Conservation (phyloP, 1,140 invertebrate genomes). For the Halotydeus destructor region DNA sequence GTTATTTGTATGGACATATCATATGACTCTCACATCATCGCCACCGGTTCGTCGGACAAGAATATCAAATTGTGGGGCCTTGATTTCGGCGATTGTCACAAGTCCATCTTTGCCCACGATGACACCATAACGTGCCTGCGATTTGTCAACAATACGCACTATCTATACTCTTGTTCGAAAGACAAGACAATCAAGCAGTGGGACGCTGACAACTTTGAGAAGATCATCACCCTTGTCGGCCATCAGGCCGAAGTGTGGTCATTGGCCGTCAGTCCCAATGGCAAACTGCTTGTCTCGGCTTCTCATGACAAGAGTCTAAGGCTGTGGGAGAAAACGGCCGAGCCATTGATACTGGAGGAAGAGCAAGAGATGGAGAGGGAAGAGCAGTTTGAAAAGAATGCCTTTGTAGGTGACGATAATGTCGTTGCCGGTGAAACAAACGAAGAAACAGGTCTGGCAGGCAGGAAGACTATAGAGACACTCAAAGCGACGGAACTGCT, state of each 20-base stretch:
- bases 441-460: constrained; percentile 52
- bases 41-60: constrained; percentile 80
- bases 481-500: constrained; percentile 77
- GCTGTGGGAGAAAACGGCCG: constrained; percentile 62
- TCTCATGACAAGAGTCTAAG: constrained; percentile 74
- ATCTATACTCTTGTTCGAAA: constrained; percentile 78
- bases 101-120: constrained; percentile 59
- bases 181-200: constrained; percentile 88
- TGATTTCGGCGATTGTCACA: constrained; percentile 90
- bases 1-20: constrained; percentile 84
- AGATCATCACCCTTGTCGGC: constrained; percentile 67
- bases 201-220: constrained; percentile 83
- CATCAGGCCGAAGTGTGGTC: constrained; percentile 55
- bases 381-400: constrained; percentile 6
- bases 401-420: constrained; percentile 8
- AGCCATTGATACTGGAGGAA: constrained; percentile 76
- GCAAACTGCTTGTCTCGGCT: constrained; percentile 51
- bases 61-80: constrained; percentile 96
- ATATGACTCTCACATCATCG: constrained; percentile 66
- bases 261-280: constrained; percentile 55
- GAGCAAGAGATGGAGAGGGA: constrained; percentile 43
- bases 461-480: constrained; percentile 69
- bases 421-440: constrained; percentile 28
- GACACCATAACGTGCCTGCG: constrained; percentile 69
- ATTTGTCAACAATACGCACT: constrained; percentile 75